Evolutionary conservation across 2,888 invertebrate genomes (phyloP).

Genomic region (Orthosia gothica): DNA sequence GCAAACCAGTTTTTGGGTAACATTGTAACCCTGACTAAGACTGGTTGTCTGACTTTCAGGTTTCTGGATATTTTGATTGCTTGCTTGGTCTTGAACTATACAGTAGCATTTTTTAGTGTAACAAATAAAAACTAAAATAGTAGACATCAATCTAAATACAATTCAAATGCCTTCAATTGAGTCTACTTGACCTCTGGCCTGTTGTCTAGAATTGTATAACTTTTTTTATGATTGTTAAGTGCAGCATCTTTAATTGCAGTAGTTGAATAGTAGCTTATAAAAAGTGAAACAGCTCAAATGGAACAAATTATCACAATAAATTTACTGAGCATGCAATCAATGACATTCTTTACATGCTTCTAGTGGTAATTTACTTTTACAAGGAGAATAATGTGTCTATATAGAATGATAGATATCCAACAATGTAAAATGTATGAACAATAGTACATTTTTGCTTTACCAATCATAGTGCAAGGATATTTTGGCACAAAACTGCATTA

Average conservation of each 20-base stretch:
- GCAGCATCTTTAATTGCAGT: constrained; percentile 14
- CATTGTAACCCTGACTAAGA: neutral
- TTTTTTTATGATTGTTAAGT: constrained; percentile 28
- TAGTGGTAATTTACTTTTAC: neutral
- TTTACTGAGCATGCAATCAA: constrained; percentile 35
- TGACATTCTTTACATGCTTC: constrained; percentile 30
- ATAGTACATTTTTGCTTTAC: neutral
- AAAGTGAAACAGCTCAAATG: constrained; percentile 26
- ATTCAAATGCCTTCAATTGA: constrained; percentile 42
- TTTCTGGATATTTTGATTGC: neutral
- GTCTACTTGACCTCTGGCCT: constrained; percentile 32
- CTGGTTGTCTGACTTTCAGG: neutral
- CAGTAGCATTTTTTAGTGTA: neutral
- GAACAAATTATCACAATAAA: constrained; percentile 24
- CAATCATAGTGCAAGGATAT: neutral
- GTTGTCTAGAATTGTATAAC: constrained; percentile 23
- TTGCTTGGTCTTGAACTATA: neutral
- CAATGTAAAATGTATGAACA: neutral
- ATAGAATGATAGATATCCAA: neutral
- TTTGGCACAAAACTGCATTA: constrained; percentile 19
- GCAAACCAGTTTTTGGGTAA: neutral
- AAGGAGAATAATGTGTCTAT: neutral
- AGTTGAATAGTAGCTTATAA: neutral
- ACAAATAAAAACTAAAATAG: neutral
- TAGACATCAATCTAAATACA: constrained; percentile 1